Base-by-base conservation (phyloP, 2,888 invertebrate species). In the Globia sparganii region DNA sequence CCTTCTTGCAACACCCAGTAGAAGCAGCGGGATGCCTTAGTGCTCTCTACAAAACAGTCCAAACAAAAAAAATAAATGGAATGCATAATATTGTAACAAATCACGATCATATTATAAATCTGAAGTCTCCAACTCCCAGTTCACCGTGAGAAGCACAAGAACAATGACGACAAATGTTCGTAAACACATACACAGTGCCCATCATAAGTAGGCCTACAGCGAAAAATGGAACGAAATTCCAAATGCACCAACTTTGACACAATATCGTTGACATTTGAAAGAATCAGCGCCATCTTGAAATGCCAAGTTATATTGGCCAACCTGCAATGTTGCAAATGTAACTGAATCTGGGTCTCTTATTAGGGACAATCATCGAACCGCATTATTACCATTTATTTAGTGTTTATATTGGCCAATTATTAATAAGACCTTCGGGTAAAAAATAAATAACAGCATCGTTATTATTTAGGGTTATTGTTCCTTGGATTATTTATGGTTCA, bases 301-400 rank as follows among this genome's bases (percentile, higher is more conserved):
- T 71, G 0, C 2, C 46, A 75, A 65, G 28, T 64, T 68, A 64
- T 61, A 80, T 25, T 64, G 59, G 80, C 0, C 28, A 71, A 61
- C 8, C 40, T 72, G 58, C 64, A 75, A 61, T 77, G 61, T 78
- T 84, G 86, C 78, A 79, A 83, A 83, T 78, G 49, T 75, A 56
- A 80, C 64, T 66, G 61, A 72, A 82, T 66, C 76, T 79, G 64
- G 77, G 77, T 72, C 81, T 87, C 80, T 77, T 86, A 86, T 86
- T 86, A 86, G 84, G 86, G 76, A 76, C 86, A 86, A 86, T 84
- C 77, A 87, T 83, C 43, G 74, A 69, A 75, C 28, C 15, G 18
- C 69, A 77, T 81, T 80, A 78, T 81, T 76, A 81, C 66, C 61
- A n/a, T 56, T 72, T 80, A 80, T 74, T 75, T 74, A 25, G 58